Evolutionary conservation across 1,140 invertebrate species (phyloP), one percentile per base, ranked within the genome.

Genomic region (Drosophila ambigua): DNA sequence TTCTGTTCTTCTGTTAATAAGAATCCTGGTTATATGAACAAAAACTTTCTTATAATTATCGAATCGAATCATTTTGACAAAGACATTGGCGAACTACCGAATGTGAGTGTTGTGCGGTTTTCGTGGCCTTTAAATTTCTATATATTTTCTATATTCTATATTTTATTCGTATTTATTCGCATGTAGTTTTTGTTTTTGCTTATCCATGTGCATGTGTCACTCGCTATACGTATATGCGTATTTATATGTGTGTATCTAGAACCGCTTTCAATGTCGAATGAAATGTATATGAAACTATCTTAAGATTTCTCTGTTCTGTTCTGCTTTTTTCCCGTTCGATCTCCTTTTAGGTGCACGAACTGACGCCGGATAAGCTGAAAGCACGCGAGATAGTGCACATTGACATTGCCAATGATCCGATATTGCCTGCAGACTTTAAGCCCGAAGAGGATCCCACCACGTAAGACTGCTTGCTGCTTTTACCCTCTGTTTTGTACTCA

Each of bases 21-120:
- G 97, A 99, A 99, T 95, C 98, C 98, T 65, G 97, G 98, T 78
- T 99, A 99, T 92, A 99, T 99, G 99, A 99, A 99, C 93, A 97
- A 99, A 46, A 98, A 98, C 92, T 99, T 99, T 94, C 94, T 95
- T 74, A 97, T 99, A 87, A 95, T 96, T 91, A 98, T 99, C 93
- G 98, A 99, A 93, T 98, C 98, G 57, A 95, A 99, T 93, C 99
- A 99, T 68, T 60, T 68, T 93, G 94, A 97, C 84, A 94, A 94
- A 51, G 99, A 99, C 92, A 93, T 92, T 71, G 96, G 97, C 48
- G 95, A 96, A 68, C 94, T 96, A 83, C 94, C 96, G 74, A 97
- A 98, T 93, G 97, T 97, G 93, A 96, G 96, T 95, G 61, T 65
- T 46, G 52, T 77, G 48, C 24, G 23, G 15, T 61, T 50, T 54